phyloP scores from a whole-genome alignment of 2,797 vertebrate genomes.

The Vespertilio murinus region DNA sequence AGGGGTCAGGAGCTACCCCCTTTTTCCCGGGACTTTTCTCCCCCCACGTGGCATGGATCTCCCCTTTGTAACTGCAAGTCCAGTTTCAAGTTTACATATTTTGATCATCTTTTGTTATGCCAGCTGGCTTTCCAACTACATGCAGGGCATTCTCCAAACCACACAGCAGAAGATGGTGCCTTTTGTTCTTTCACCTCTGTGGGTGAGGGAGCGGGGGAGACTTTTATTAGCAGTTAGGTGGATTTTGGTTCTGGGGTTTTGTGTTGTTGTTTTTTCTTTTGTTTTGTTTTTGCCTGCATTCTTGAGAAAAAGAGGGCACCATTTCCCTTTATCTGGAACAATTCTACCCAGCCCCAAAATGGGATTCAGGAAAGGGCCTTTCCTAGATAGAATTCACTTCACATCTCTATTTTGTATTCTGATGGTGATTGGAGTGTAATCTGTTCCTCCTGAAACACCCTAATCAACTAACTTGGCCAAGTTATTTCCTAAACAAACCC shows the following conservation, averaged over 20 bases:
- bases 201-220: no score
- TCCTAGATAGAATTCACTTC: slow-evolving; percentile 72
- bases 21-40: neutral
- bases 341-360: slow-evolving; percentile 48
- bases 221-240: neutral
- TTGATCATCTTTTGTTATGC: neutral
- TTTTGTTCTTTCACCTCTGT: neutral
- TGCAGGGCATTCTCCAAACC: neutral
- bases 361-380: slow-evolving; percentile 37
- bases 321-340: slow-evolving; percentile 17
- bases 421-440: slow-evolving; percentile 69
- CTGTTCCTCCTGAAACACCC: slow-evolving; percentile 81
- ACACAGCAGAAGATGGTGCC: neutral
- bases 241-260: neutral
- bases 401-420: slow-evolving; percentile 77
- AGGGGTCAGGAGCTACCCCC: neutral
- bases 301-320: neutral
- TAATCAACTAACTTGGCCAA: slow-evolving; percentile 82
- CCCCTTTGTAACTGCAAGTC: neutral
- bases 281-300: neutral
- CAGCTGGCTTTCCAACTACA: neutral
- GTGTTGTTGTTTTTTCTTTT: no score
- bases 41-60: neutral
- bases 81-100: neutral
- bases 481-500: slow-evolving; percentile 80